Base-by-base conservation (phyloP, 2,797 vertebrate genomes). In the Neomorphus geoffroyi region DNA sequence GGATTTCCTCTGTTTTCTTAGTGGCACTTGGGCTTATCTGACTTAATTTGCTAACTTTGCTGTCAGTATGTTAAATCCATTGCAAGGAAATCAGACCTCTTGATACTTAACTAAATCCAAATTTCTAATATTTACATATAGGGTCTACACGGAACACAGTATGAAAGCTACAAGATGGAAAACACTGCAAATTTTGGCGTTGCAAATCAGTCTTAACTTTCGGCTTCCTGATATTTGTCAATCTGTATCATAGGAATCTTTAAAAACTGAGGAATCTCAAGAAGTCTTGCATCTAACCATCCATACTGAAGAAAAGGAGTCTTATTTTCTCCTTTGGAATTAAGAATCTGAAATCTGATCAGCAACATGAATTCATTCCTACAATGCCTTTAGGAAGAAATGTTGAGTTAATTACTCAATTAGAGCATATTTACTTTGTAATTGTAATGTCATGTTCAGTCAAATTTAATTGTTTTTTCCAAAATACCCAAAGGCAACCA, bases 381-480 rank as follows among this genome's bases (percentile, higher is more conserved):
- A 41, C 85, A 92, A 93, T 96, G 97, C 96, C 95, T 94, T 86
- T 88, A 96, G 96, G 91, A 98, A 97, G 89, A 97, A 97, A 97
- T 94, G 96, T 93, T 98, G 96, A 94, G 95, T 96, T 96, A 97
- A 97, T 97, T 97, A 97, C 91, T 95, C 95, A 97, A 96, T 97
- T 97, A 96, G 86, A 94, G 88, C 84, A 80, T 96, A 95, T 97
- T 97, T 97, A 97, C 91, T 97, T 97, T 95, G 84, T 96, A 97
- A 96, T 96, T 95, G 93, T 87, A 96, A 90, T 97, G 93, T 93
- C 96, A 91, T 90, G 88, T 97, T 97, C 94, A 93, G 91, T 95
- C 94, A 93, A 94, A 94, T 94, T 80, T 95, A 94, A 93, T 92
- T 78, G 91, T 97, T 97, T 95, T 94, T 97, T 96, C 93, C 91